Conservation (phyloP, 2,888 invertebrate genomes). For the Vandiemenella viatica region DNA sequence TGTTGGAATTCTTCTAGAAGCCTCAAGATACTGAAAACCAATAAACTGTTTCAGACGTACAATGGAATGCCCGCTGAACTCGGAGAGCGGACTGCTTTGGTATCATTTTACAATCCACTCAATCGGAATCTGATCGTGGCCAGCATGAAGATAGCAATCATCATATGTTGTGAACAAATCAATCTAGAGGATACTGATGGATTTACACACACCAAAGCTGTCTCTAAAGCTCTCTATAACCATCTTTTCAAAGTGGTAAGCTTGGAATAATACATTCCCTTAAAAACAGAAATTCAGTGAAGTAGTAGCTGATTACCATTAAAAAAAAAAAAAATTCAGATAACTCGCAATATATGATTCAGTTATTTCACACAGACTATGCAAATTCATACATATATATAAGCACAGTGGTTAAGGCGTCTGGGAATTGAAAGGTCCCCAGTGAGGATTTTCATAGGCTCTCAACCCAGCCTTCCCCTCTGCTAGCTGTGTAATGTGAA, state of each 20-base stretch:
- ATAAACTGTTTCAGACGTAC: constrained; percentile 50
- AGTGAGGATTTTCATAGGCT: too few relatives aligned
- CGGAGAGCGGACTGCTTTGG: constrained; percentile 37
- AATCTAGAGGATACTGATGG: constrained; percentile 56
- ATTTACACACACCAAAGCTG: constrained; percentile 48
- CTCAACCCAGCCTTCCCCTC: too few relatives aligned
- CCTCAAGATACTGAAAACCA: too few relatives aligned
- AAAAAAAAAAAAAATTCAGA: too few relatives aligned
- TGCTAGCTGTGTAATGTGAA: too few relatives aligned
- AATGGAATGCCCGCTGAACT: constrained; percentile 45
- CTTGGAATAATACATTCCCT: not conserved
- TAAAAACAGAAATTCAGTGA: not conserved
- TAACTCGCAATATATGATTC: too few relatives aligned
- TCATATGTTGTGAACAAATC: constrained; percentile 26
- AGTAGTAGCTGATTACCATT: too few relatives aligned
- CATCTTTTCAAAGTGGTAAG: constrained; percentile 47
- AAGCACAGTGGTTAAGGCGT: too few relatives aligned
- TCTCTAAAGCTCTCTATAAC: constrained; percentile 62
- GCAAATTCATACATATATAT: too few relatives aligned
- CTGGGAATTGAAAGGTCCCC: too few relatives aligned
- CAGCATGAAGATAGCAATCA: constrained; percentile 43
- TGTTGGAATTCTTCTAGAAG: too few relatives aligned
- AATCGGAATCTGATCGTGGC: constrained; percentile 52
- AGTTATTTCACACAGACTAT: too few relatives aligned
- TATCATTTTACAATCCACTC: constrained; percentile 45